phyloP scores from a whole-genome alignment of 2,113 vertebrate genomes.

The Geococcyx californianus region DNA sequence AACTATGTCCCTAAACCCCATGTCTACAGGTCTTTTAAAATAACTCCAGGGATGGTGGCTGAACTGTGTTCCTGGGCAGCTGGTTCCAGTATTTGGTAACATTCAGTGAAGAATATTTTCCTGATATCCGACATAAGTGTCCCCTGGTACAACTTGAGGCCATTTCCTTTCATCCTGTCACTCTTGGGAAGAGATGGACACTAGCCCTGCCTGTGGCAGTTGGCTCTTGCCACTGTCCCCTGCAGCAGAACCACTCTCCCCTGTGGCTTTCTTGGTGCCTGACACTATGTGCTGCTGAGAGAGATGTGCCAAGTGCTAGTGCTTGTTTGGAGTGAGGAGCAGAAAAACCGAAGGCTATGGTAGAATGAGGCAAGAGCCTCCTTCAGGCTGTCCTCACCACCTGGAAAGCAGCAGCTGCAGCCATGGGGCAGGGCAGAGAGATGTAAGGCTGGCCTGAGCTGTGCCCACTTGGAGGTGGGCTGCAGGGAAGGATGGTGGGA shows the following conservation, averaged over 20 bases:
- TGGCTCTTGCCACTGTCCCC: not conserved
- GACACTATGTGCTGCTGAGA: not conserved
- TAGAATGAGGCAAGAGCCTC: not conserved
- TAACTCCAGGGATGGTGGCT: not conserved
- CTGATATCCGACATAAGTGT: not conserved
- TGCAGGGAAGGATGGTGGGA: not conserved
- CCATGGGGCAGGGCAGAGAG: not conserved
- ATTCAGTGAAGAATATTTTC: not conserved
- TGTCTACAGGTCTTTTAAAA: not conserved
- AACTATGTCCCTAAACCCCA: not conserved
- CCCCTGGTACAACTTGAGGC: not conserved
- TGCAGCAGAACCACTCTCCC: not conserved
- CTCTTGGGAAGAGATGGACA: not conserved
- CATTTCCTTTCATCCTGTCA: not conserved
- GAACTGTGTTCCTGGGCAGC: not conserved
- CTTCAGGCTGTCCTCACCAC: not conserved
- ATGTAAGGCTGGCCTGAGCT: not conserved
- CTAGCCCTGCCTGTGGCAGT: not conserved
- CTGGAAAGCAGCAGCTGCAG: not conserved
- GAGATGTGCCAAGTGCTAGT: accelerated
- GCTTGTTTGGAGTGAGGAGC: not conserved
- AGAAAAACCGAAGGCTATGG: not conserved
- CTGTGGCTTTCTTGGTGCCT: accelerated
- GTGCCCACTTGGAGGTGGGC: not conserved
- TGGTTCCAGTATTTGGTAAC: not conserved